Conservation (phyloP, 2,113 vertebrate genomes). For the Sterna hirundo region DNA sequence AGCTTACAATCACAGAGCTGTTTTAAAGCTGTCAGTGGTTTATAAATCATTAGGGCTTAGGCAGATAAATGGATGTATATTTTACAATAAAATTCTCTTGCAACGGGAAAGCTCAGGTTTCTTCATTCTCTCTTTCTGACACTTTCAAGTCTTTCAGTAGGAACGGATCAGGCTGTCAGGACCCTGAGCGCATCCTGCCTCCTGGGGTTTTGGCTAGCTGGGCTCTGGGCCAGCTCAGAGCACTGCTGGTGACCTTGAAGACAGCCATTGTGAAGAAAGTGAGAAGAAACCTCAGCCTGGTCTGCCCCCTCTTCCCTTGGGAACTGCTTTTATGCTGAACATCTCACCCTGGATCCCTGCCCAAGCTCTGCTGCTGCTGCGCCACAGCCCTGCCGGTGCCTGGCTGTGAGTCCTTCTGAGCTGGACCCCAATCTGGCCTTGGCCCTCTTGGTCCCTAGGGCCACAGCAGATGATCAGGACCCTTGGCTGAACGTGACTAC, state of each 20-base stretch:
- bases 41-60: background rate
- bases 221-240: background rate
- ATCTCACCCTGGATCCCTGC: background rate
- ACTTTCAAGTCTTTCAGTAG: background rate
- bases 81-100: background rate
- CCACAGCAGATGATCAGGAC: background rate
- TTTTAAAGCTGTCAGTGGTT: background rate
- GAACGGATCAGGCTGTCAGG: background rate
- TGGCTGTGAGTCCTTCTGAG: background rate
- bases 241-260: background rate
- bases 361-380: background rate
- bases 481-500: background rate
- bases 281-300: background rate
- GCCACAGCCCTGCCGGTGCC: background rate
- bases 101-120: background rate
- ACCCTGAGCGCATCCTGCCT: fast-evolving
- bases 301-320: background rate
- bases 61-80: background rate
- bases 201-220: background rate
- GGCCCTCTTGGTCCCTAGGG: background rate
- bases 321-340: background rate
- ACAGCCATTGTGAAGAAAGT: background rate
- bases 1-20: background rate
- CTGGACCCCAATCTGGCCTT: background rate
- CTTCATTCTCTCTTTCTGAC: background rate